These are phyloP conservation scores for Plagiodera versicolora DNA, from an alignment of 2,888 invertebrate species.

Conservation along the genomic window DNA sequence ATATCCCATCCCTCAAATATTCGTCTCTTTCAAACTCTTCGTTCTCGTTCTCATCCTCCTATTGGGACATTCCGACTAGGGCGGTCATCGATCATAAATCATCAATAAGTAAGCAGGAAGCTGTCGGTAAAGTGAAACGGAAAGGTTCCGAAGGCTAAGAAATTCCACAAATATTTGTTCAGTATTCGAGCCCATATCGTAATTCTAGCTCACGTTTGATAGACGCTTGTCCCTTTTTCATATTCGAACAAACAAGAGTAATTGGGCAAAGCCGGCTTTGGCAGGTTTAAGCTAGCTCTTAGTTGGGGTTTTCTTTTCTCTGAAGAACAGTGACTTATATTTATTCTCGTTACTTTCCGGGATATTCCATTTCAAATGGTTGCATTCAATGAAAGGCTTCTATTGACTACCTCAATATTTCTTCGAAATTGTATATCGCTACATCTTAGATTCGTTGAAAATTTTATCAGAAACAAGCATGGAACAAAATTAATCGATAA, in stretches of 20 bases:
- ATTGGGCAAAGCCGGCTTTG: constrained; percentile 18
- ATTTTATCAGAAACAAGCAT: too few species aligned
- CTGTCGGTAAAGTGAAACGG: constrained; percentile 22
- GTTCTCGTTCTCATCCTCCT: not conserved
- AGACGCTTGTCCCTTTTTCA: constrained; percentile 26
- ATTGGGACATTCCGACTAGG: constrained; percentile 4
- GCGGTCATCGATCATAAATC: constrained; percentile 25
- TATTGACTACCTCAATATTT: too few species aligned
- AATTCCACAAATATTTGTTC: constrained; percentile 44
- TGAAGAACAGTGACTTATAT: not conserved
- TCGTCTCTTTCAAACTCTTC: not conserved
- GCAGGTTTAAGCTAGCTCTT: constrained; percentile 1
- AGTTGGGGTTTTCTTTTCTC: not conserved
- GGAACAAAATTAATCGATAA: too few species aligned
- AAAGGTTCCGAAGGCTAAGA: constrained; percentile 33
- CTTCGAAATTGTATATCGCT: too few species aligned
- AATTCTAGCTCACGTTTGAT: constrained; percentile 38
- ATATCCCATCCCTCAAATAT: not conserved
- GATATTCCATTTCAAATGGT: too few species aligned
- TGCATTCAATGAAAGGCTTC: too few species aligned
- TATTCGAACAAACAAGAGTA: constrained; percentile 30
- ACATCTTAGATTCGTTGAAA: too few species aligned
- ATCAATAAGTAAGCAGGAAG: constrained; percentile 27
- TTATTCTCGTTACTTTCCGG: not conserved
- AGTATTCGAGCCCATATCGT: constrained; percentile 41